Conservation (phyloP, 2,888 invertebrate genomes). For the Oscheius sp. region DNA sequence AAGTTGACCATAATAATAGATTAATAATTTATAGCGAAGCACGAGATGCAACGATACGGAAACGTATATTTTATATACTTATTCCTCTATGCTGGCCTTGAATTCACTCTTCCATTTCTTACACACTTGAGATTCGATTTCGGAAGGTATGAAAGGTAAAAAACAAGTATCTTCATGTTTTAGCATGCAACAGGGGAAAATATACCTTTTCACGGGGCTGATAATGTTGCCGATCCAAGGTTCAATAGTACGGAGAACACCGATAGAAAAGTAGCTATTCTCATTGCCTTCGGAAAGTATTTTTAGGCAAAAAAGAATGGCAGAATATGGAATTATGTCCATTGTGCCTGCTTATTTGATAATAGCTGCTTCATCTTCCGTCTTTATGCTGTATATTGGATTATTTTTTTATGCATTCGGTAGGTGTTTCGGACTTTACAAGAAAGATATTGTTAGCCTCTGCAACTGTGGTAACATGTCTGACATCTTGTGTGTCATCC, state of each 20-base stretch:
- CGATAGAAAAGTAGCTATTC: constrained; percentile 75
- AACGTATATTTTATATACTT: constrained; percentile 82
- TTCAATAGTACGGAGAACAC: constrained; percentile 84
- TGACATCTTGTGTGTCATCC: constrained; percentile 89
- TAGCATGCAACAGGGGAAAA: constrained; percentile 95
- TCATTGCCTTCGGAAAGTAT: too few species aligned
- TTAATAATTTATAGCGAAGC: constrained; percentile 42
- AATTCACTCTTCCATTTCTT: constrained; percentile 95
- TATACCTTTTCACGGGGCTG: constrained; percentile 92
- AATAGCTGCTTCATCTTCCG: constrained; percentile 80
- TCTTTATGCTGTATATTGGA: constrained; percentile 80
- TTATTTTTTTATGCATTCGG: constrained; percentile 88
- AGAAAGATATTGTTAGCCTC: constrained; percentile 72
- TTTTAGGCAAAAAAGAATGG: constrained; percentile 55
- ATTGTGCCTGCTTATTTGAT: constrained; percentile 87
- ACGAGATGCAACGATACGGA: constrained; percentile 66
- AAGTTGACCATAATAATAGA: not conserved
- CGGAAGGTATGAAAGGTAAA: constrained; percentile 73
- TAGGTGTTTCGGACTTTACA: constrained; percentile 74
- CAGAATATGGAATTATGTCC: constrained; percentile 79
- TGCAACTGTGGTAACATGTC: constrained; percentile 88
- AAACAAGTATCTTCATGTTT: constrained; percentile 40
- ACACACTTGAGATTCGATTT: constrained; percentile 90
- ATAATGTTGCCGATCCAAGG: constrained; percentile 90
- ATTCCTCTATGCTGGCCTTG: constrained; percentile 92